These are phyloP conservation scores for Sebastes dallii DNA, from an alignment of 2,797 vertebrate genomes.

Conservation along the genomic window DNA sequence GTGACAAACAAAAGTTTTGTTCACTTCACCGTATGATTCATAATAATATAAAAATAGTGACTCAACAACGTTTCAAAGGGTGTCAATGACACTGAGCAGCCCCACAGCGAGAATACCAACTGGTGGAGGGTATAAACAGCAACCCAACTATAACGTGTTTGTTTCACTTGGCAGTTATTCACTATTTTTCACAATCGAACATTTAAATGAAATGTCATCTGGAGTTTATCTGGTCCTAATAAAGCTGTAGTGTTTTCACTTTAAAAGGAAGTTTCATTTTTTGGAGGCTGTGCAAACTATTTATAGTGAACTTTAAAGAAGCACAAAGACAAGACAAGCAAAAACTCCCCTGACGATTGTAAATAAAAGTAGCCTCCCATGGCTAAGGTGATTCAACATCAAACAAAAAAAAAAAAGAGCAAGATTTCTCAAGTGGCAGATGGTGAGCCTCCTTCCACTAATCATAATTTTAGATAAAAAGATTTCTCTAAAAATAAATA, in stretches of 20 bases:
- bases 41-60: background rate
- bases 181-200: background rate
- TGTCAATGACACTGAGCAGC: background rate
- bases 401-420: constrained; percentile 62
- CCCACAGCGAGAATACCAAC: background rate
- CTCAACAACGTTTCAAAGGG: background rate
- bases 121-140: background rate
- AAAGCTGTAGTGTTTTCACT: constrained; percentile 40
- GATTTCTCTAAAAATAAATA: constrained; percentile 74
- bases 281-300: constrained; percentile 55
- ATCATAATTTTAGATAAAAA: constrained; percentile 77
- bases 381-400: constrained; percentile 66
- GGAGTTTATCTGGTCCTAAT: background rate
- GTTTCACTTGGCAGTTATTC: background rate
- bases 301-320: constrained; percentile 69
- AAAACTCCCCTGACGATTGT: constrained; percentile 69
- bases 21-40: background rate
- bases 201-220: constrained; percentile 35
- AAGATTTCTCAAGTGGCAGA: constrained; percentile 74
- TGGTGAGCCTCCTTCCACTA: constrained; percentile 65
- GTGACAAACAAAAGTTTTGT: background rate
- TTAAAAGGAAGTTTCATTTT: constrained; percentile 51
- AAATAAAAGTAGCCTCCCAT: constrained; percentile 74
- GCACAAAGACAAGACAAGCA: constrained; percentile 58
- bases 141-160: background rate